Evolutionary conservation across 2,888 invertebrate genomes (phyloP).

Genomic region (Heliconius ethilla): DNA sequence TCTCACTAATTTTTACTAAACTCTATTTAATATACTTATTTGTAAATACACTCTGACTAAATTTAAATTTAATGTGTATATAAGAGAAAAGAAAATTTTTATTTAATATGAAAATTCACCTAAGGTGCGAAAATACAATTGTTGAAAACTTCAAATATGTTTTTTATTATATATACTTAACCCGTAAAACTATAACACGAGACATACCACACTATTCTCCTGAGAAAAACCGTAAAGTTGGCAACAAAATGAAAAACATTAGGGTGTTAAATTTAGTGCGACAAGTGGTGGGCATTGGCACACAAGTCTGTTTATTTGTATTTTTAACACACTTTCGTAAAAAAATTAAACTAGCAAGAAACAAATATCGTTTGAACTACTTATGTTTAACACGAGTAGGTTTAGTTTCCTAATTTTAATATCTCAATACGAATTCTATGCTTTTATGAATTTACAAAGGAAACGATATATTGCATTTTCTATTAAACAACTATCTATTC

Average conservation of each 20-base stretch:
- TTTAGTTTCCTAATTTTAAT: neutral
- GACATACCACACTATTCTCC: constrained; percentile 42
- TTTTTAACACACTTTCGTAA: constrained; percentile 43
- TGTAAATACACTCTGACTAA: constrained; percentile 82
- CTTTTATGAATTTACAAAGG: too few species aligned
- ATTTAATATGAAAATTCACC: constrained; percentile 78
- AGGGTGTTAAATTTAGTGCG: constrained; percentile 53
- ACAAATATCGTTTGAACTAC: constrained; percentile 7
- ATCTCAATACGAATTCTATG: neutral
- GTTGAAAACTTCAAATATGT: constrained; percentile 73
- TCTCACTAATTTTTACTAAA: constrained; percentile 82
- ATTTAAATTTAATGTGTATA: constrained; percentile 82
- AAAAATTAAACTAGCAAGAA: constrained; percentile 30
- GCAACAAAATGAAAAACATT: constrained; percentile 50
- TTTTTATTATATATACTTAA: constrained; percentile 51
- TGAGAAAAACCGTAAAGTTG: constrained; percentile 48
- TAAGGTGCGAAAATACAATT: constrained; percentile 81
- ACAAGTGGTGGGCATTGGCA: constrained; percentile 53
- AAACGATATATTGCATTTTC: neutral
- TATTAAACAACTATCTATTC: too few species aligned
- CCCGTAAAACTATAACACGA: constrained; percentile 30
- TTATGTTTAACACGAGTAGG: constrained; percentile 26
- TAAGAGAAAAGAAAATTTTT: constrained; percentile 77
- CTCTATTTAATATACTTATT: constrained; percentile 80
- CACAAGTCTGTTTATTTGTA: constrained; percentile 48